These are phyloP conservation scores for Setophaga kirtlandii DNA, from an alignment of 2,113 vertebrate genomes.

Conservation along the genomic window DNA sequence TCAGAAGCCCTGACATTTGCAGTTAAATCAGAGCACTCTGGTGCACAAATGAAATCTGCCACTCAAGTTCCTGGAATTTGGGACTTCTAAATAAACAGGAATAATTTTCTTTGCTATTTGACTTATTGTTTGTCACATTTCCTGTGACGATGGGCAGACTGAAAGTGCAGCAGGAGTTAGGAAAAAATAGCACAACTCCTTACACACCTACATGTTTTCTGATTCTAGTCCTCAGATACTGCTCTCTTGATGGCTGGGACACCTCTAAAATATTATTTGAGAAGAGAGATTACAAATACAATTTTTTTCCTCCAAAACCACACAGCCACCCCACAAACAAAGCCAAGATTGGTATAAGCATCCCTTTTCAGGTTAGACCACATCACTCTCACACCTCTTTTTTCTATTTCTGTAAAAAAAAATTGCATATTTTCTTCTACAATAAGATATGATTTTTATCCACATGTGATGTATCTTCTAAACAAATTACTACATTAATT, in stretches of 20 bases:
- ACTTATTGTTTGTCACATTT: not conserved
- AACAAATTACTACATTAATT: not conserved
- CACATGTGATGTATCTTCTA: fast-evolving
- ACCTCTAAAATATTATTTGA: not conserved
- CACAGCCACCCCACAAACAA: not conserved
- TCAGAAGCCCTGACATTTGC: not conserved
- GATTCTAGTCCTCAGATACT: not conserved
- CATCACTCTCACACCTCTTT: not conserved
- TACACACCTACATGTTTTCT: not conserved
- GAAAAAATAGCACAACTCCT: not conserved
- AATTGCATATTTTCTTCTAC: not conserved
- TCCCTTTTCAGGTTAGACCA: not conserved
- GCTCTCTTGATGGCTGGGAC: not conserved
- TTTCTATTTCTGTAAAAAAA: not conserved
- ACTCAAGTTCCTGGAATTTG: not conserved
- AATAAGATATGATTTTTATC: not conserved
- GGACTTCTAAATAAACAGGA: fast-evolving
- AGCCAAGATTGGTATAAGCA: fast-evolving
- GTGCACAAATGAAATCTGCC: not conserved
- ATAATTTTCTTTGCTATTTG: not conserved
- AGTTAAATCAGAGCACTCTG: not conserved
- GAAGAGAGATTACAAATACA: not conserved
- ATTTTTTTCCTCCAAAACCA: not conserved
- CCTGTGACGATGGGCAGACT: not conserved
- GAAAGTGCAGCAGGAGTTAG: not conserved